phyloP scores from a whole-genome alignment of 2,888 invertebrate species.

The Lasioglossum malachurum region DNA sequence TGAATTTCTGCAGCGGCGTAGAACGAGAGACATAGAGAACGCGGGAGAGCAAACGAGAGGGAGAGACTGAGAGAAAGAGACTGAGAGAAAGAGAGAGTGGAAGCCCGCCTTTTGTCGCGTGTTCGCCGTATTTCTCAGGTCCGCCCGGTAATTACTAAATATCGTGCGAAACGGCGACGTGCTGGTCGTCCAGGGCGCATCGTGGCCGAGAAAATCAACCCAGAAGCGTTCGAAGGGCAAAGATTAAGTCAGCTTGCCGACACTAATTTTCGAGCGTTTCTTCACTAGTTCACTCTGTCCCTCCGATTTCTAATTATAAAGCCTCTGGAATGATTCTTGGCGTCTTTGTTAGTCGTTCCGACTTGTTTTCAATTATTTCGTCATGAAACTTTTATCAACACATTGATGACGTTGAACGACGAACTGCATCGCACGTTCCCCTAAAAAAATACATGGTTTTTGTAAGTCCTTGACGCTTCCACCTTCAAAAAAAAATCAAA shows the following conservation, averaged over 20 bases:
- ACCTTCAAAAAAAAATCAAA: neutral
- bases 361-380: too few relatives aligned
- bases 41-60: neutral
- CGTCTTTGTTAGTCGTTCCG: neutral
- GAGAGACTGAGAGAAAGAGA: neutral
- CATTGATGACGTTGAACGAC: too few relatives aligned
- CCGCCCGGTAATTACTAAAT: conserved; percentile 54
- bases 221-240: conserved; percentile 3
- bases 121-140: conserved; percentile 27
- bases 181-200: neutral
- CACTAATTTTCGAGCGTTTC: conserved; percentile 40
- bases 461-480: neutral
- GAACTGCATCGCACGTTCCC: too few relatives aligned
- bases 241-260: conserved; percentile 39
- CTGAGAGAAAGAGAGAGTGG: neutral
- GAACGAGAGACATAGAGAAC: neutral
- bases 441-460: too few relatives aligned
- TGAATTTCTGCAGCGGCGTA: conserved; percentile 38
- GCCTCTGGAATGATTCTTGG: neutral
- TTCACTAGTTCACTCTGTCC: neutral
- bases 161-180: conserved; percentile 50
- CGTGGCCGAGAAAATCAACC: conserved; percentile 6
- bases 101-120: conserved; percentile 36
- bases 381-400: too few relatives aligned
- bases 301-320: conserved; percentile 46